phyloP scores from a whole-genome alignment of 2,797 vertebrate genomes.

The Mycteria americana region DNA sequence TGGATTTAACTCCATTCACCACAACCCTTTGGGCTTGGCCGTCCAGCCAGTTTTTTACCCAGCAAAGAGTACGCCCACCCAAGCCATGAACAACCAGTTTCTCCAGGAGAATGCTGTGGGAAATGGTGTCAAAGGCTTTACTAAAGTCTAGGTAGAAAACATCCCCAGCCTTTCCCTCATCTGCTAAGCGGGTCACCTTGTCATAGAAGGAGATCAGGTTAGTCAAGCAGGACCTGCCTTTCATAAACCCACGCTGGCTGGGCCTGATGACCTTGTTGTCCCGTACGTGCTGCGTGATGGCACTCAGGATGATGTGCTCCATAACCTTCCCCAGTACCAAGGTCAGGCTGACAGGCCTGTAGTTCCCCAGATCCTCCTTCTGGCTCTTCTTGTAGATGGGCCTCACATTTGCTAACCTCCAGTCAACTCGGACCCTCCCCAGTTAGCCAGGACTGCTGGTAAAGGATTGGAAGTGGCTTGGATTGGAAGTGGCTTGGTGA shows the following conservation, averaged over 20 bases:
- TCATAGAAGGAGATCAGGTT: no score
- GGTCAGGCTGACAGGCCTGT: background rate
- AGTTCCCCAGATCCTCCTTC: background rate
- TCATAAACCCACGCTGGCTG: background rate
- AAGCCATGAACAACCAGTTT: no score
- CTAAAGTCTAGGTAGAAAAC: no score
- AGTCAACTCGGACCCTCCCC: background rate
- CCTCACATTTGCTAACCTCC: background rate
- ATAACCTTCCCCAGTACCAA: background rate
- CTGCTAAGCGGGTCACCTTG: no score
- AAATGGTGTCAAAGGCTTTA: no score
- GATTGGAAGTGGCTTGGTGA: background rate
- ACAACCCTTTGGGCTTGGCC: no score
- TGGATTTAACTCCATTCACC: background rate
- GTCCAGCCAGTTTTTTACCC: no score
- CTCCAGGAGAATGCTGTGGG: no score
- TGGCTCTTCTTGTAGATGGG: background rate
- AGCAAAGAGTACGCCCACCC: no score
- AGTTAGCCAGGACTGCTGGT: background rate
- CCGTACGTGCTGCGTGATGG: background rate
- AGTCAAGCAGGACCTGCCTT: no score
- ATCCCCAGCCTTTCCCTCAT: no score
- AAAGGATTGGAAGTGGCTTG: background rate
- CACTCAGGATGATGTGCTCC: background rate
- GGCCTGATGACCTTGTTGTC: background rate